These are phyloP conservation scores for Laspeyria flexula DNA, from an alignment of 2,888 invertebrate species.

Conservation along the genomic window DNA sequence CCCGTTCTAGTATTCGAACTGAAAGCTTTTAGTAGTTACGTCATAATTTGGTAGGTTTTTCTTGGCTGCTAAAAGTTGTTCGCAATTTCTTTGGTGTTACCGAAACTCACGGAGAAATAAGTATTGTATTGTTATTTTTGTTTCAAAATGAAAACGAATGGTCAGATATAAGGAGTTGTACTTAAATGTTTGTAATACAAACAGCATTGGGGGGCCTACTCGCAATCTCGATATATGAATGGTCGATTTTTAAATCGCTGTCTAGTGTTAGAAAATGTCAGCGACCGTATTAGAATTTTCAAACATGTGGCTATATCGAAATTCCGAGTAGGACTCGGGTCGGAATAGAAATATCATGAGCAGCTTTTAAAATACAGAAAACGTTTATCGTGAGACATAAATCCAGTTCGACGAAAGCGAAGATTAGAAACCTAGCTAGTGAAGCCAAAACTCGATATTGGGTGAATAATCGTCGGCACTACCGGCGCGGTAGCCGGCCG, in stretches of 20 bases:
- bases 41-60: conserved; percentile 57
- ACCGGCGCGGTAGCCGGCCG: conserved; percentile 83
- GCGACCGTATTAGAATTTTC: no score
- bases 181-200: no score
- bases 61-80: conserved; percentile 40
- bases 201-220: no score
- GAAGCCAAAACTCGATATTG: conserved; percentile 86
- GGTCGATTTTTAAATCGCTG: no score
- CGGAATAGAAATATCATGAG: conserved; percentile 23
- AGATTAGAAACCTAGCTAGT: conserved; percentile 82
- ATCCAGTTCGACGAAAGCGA: conserved; percentile 75
- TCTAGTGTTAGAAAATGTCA: no score
- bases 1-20: conserved; percentile 40
- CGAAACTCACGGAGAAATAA: conserved; percentile 32
- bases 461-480: conserved; percentile 85
- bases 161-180: conserved; percentile 24
- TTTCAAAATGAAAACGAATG: conserved; percentile 43
- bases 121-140: conserved; percentile 28
- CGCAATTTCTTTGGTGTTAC: conserved; percentile 27
- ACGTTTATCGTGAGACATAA: conserved; percentile 60
- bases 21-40: conserved; percentile 64
- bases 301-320: conserved; percentile 29
- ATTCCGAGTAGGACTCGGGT: conserved; percentile 1
- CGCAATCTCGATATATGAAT: no score
- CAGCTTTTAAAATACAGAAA: conserved; percentile 43